Evolutionary conservation across 2,113 vertebrate genomes (phyloP).

Genomic region (Bettongia penicillata): DNA sequence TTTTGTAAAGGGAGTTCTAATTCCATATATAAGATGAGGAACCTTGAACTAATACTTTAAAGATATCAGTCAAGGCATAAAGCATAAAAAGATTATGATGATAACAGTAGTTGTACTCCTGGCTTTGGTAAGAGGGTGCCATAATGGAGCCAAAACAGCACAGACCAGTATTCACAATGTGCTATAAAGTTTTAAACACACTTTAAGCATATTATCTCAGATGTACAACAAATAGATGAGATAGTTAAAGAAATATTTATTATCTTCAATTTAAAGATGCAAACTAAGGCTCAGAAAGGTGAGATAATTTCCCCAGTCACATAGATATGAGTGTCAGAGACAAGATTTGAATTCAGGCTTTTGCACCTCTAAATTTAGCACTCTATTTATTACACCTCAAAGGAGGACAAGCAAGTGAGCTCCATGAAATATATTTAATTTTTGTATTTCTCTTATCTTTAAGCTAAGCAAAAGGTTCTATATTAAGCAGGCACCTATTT

Average conservation of each 20-base stretch:
- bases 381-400: background rate
- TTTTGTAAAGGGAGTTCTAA: background rate
- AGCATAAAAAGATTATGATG: background rate
- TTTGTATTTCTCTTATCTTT: background rate
- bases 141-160: background rate
- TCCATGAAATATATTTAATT: background rate
- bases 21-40: no score
- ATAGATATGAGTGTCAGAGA: background rate
- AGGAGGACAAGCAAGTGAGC: background rate
- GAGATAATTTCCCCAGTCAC: background rate
- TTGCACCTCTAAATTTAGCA: background rate
- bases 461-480: background rate
- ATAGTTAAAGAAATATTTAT: background rate
- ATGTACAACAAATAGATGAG: background rate
- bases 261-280: conserved; percentile 2
- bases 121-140: background rate
- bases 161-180: background rate
- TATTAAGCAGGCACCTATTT: background rate
- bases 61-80: background rate
- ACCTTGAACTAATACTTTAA: background rate
- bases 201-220: background rate
- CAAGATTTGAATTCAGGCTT: background rate
- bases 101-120: background rate
- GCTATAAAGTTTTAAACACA: background rate
- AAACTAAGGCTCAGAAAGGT: background rate